phyloP scores from a whole-genome alignment of 2,888 invertebrate species.

The Eupithecia abbreviata region DNA sequence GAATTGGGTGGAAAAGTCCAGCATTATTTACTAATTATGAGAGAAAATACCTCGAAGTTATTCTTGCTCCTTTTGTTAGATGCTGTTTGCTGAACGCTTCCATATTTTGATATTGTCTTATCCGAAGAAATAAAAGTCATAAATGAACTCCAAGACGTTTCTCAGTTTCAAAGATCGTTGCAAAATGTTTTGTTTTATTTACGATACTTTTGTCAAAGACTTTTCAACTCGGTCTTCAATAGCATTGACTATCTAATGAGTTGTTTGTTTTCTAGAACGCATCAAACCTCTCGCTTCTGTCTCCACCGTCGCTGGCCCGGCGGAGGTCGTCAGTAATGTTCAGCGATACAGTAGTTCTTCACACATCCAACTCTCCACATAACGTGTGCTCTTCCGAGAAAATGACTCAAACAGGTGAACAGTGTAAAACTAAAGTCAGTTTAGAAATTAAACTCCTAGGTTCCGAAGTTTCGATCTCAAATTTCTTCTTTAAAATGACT shows the following conservation, averaged over 20 bases:
- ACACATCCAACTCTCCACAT: constrained; percentile 74
- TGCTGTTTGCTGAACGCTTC: neutral
- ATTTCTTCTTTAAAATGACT: neutral
- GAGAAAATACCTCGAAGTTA: neutral
- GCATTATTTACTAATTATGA: neutral
- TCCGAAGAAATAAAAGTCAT: neutral
- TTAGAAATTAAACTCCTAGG: neutral
- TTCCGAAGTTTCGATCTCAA: neutral
- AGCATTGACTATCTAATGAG: neutral
- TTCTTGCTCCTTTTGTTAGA: neutral
- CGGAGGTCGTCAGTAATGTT: constrained; percentile 95
- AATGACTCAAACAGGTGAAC: constrained; percentile 92
- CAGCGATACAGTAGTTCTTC: constrained; percentile 92
- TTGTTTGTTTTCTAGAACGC: constrained; percentile 77
- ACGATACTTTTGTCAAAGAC: neutral
- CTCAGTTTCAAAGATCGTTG: neutral
- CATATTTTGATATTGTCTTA: neutral
- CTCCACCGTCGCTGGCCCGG: constrained; percentile 88
- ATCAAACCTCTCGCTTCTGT: constrained; percentile 87
- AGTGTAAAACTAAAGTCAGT: neutral
- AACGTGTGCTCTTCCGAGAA: constrained; percentile 92
- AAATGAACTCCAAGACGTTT: neutral
- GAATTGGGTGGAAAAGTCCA: neutral
- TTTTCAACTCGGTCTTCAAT: neutral
- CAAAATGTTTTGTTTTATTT: neutral